Percentiles rank a stretch among this genome's conserved stretches.
These are phyloP conservation scores for Epinephelus fuscoguttatus DNA, from an alignment of 2,113 vertebrate species.

Conservation along the genomic window DNA sequence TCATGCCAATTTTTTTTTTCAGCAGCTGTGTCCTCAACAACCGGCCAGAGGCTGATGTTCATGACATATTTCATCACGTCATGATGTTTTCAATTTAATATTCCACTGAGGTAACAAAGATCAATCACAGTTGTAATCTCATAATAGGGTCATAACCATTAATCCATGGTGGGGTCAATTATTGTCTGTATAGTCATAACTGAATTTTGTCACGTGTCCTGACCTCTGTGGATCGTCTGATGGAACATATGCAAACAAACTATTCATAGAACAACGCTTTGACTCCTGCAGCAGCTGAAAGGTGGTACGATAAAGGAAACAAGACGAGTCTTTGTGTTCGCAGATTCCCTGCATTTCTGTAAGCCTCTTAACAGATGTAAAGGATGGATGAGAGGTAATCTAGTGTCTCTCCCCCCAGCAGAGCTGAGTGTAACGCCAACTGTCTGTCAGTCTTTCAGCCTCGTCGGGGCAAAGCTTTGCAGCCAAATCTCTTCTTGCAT, in stretches of 20 bases:
- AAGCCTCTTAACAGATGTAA: constrained; percentile 58
- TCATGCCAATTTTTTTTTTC: neutral
- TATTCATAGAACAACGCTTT: neutral
- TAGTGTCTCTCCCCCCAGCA: neutral
- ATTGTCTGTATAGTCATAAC: neutral
- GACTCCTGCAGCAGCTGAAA: constrained; percentile 8
- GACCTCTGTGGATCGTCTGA: neutral
- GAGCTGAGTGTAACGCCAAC: constrained; percentile 22
- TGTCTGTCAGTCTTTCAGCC: constrained; percentile 8
- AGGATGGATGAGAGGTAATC: constrained; percentile 37
- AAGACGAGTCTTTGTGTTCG: constrained; percentile 17
- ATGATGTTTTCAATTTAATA: neutral
- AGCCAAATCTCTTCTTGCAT: constrained; percentile 51
- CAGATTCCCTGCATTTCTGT: constrained; percentile 11
- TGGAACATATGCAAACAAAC: neutral
- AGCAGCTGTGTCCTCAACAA: neutral
- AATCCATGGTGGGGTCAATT: neutral
- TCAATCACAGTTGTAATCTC: constrained; percentile 24
- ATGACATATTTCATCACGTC: neutral
- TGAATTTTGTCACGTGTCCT: neutral
- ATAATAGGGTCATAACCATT: constrained; percentile 11
- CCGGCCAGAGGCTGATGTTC: constrained; percentile 4
- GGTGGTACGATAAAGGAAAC: neutral
- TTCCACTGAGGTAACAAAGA: neutral
- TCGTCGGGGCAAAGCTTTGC: constrained; percentile 20